Evolutionary conservation across 2,888 invertebrate species (phyloP), one percentile per base, ranked within the genome.

Genomic region (Andrena chrysosceles): DNA sequence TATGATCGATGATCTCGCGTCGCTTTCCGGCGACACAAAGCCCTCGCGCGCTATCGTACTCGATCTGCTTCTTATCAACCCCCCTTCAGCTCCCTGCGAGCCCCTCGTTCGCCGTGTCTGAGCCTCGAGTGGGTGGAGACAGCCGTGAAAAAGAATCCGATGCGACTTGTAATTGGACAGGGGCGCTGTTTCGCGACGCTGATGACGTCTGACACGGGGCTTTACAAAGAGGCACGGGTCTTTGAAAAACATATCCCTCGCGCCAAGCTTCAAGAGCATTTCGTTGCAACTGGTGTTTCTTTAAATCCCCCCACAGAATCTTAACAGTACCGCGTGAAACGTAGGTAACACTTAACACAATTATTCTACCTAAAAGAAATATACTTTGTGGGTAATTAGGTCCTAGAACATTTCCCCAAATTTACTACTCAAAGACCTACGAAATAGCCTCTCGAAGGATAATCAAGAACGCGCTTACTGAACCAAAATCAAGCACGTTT

Each of bases 61-160:
- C 82, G 68, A 82, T 82, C 81, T 82, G 82, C 60, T 73, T 66
- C 81, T 82, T 82, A 82, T 82, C 81, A 81, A 8, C 70, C 81
- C 70, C 54, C 35, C 23, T 8, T 23, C 20, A 13, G 26, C 81
- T 70, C 33, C 70, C 81, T 70, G 70, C 69, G 66, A 67, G 73
- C 68, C 66, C 69, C 66, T 70, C 29, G 60, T 62, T 26, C 35
- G 8, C 16, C 52, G 59, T 48, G 60, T 35, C 48, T 35, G 48
- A 70, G 23, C 29, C 20, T 29, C 70, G 66, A 73, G 81, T 82
- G 75, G 83, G 77, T 64, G 77, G 49, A 23, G 10, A 8, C 3
- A 56, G 49, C 48, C n/a, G 71, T 13, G 62, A 54, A 56, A 77
- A 69, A 64, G 54, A 49, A 75, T 29, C 49, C 71, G 60, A 33